Conservation (phyloP, 2,113 vertebrate genomes). For the Eulemur macaco region DNA sequence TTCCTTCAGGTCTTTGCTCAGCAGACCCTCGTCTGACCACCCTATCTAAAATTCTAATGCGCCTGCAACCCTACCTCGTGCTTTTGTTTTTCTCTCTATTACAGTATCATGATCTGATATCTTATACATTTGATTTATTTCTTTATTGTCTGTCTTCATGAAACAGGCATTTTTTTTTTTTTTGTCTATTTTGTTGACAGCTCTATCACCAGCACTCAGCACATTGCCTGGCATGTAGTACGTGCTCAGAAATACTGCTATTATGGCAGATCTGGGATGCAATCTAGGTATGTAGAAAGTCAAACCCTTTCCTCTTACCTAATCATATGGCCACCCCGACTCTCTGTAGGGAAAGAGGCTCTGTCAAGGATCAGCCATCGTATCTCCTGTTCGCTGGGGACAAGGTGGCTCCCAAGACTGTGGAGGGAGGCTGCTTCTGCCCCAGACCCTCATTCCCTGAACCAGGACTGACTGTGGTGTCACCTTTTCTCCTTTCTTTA, state of each 20-base stretch:
- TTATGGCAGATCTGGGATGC: not conserved
- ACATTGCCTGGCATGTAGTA: not conserved
- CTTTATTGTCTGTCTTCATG: not conserved
- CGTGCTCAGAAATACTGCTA: not conserved
- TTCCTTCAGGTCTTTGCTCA: not conserved
- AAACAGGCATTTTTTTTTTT: not conserved
- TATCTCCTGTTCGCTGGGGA: not conserved
- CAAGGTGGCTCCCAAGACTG: not conserved
- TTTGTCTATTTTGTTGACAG: not conserved
- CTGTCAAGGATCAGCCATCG: not conserved
- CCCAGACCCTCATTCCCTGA: not conserved
- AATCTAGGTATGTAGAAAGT: not conserved
- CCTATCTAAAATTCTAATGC: not conserved
- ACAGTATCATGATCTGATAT: not conserved
- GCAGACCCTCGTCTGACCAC: not conserved
- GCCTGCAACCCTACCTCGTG: not conserved
- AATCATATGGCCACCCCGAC: not conserved
- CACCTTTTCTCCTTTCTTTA: constrained; percentile 35
- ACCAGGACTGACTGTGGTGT: constrained; percentile 29
- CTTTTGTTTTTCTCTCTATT: not conserved
- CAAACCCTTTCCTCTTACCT: not conserved
- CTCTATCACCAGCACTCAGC: not conserved
- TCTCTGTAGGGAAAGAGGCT: not conserved
- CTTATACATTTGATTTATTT: not conserved
- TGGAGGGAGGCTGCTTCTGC: not conserved